Evolutionary conservation across 2,888 invertebrate genomes (phyloP).

Genomic region (Nipponacmea schrenckii): DNA sequence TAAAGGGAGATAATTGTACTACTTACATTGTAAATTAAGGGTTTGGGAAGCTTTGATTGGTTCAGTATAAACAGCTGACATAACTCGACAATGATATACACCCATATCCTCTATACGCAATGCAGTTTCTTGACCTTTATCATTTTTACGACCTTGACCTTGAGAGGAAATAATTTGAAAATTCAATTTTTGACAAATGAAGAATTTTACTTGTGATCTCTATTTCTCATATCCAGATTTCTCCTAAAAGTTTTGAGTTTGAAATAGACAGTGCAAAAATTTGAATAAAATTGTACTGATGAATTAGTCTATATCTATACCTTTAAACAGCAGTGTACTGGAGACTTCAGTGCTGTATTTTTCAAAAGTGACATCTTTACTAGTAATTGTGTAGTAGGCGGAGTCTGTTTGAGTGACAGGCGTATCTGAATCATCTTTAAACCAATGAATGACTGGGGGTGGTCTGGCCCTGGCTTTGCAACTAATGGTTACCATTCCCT

Average conservation of each 20-base stretch:
- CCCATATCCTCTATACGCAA: conserved; percentile 49
- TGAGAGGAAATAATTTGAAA: background rate
- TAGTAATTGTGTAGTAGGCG: conserved; percentile 40
- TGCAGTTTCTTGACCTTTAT: conserved; percentile 25
- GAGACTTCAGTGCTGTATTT: conserved; percentile 41
- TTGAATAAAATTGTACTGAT: background rate
- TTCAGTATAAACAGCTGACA: conserved; percentile 27
- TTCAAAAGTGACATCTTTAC: conserved; percentile 27
- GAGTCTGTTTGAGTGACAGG: conserved; percentile 33
- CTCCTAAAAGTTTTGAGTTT: too few relatives aligned
- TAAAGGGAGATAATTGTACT: background rate
- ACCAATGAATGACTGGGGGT: conserved; percentile 50
- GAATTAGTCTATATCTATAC: conserved; percentile 25
- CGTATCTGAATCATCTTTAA: conserved; percentile 40
- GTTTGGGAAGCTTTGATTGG: conserved; percentile 29
- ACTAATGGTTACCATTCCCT: conserved; percentile 36
- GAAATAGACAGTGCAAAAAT: too few relatives aligned
- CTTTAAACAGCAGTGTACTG: conserved; percentile 42
- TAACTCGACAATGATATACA: conserved; percentile 54
- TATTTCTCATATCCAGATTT: background rate
- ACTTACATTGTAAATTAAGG: conserved; percentile 48
- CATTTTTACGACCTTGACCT: conserved; percentile 24
- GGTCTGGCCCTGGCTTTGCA: conserved; percentile 54
- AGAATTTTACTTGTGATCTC: background rate
- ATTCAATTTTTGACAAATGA: background rate